These are phyloP conservation scores for Avahi laniger DNA, from an alignment of 2,797 vertebrate species.

Conservation along the genomic window DNA sequence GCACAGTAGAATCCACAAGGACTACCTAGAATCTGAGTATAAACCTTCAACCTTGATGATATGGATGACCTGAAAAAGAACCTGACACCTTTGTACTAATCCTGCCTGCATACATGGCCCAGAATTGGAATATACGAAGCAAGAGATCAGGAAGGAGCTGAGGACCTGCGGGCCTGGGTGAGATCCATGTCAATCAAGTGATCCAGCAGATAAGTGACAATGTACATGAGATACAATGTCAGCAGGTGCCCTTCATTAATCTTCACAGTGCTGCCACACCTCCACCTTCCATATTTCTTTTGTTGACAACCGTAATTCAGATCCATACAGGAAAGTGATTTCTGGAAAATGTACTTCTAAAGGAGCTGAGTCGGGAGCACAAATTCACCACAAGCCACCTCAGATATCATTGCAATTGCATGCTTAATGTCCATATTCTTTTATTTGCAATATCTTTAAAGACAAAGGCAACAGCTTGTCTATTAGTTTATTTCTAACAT, in stretches of 20 bases:
- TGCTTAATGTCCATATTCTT: neutral
- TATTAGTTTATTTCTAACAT: neutral
- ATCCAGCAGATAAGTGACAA: neutral
- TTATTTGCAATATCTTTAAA: neutral
- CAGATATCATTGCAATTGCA: neutral
- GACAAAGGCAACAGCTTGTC: neutral
- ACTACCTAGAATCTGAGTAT: neutral
- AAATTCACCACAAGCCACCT: neutral
- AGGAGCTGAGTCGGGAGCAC: neutral
- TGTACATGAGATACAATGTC: neutral
- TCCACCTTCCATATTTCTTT: neutral
- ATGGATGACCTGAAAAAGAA: neutral
- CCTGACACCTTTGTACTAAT: neutral
- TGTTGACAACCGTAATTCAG: neutral
- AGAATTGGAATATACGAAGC: neutral
- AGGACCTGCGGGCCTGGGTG: neutral
- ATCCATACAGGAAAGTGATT: neutral
- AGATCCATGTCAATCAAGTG: neutral
- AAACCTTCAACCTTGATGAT: too few relatives aligned
- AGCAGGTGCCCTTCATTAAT: accelerated
- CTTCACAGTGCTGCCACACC: neutral
- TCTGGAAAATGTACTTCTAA: neutral
- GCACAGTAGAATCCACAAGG: neutral
- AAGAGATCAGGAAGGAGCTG: neutral
- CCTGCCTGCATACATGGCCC: neutral